These are phyloP conservation scores for Xiphias gladius DNA, from an alignment of 2,113 vertebrate species.

Conservation along the genomic window DNA sequence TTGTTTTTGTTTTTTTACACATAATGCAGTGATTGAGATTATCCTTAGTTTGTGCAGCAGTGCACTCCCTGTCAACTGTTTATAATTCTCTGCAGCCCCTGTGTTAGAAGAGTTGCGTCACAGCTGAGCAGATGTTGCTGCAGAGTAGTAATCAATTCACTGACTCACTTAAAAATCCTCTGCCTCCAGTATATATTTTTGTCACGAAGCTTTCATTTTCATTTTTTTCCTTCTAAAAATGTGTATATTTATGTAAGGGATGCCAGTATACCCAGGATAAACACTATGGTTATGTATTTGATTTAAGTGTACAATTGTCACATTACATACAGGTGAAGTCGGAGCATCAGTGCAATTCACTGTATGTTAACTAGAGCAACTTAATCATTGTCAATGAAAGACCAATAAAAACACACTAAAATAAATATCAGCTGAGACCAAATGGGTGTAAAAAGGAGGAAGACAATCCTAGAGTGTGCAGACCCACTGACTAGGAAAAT, in stretches of 20 bases:
- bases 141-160: neutral
- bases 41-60: neutral
- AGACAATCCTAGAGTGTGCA: neutral
- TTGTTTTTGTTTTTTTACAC: no score
- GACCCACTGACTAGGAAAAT: neutral
- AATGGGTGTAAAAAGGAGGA: neutral
- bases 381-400: neutral
- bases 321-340: neutral
- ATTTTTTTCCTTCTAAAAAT: neutral
- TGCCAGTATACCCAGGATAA: neutral
- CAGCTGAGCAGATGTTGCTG: conserved; percentile 21
- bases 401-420: neutral
- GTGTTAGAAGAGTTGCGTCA: neutral
- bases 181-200: neutral
- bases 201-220: neutral
- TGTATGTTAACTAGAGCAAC: neutral
- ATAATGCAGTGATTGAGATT: neutral
- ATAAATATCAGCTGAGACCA: neutral
- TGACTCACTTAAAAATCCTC: neutral
- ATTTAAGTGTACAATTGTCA: neutral
- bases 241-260: neutral
- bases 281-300: neutral
- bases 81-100: neutral
- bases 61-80: conserved; percentile 6
- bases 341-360: neutral